Conservation (phyloP, 2,797 vertebrate genomes). For the Fundulus diaphanus region DNA sequence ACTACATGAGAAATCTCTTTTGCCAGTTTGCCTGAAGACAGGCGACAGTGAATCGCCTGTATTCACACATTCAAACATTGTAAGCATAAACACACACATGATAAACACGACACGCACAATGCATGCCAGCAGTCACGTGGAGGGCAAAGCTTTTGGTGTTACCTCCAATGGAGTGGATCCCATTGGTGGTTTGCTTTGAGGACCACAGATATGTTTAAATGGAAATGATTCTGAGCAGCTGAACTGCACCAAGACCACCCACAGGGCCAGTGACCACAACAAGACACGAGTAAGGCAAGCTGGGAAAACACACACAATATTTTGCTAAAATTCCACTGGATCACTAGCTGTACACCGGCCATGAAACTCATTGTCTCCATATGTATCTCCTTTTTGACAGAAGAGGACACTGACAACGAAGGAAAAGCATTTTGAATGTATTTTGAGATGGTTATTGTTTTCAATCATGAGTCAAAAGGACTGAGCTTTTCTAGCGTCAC, state of each 20-base stretch:
- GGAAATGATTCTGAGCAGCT: conserved; percentile 73
- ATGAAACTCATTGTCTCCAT: conserved; percentile 19
- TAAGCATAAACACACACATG: conserved; percentile 24
- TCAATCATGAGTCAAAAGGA: not conserved
- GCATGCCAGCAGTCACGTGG: conserved; percentile 46
- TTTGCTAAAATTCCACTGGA: conserved; percentile 49
- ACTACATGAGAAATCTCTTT: conserved; percentile 52
- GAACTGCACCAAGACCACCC: conserved; percentile 78
- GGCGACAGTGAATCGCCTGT: conserved; percentile 40
- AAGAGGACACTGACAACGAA: conserved; percentile 8
- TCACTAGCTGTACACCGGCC: conserved; percentile 33
- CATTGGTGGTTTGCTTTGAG: conserved; percentile 67
- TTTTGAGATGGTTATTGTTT: not conserved
- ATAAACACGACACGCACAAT: conserved; percentile 23
- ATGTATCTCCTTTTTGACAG: conserved; percentile 7
- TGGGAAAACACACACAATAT: conserved; percentile 69
- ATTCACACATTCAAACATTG: conserved; percentile 49
- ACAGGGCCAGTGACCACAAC: conserved; percentile 71
- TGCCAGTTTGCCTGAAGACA: conserved; percentile 40
- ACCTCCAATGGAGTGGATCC: conserved; percentile 67
- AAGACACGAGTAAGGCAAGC: conserved; percentile 63
- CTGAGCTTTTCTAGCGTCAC: conserved; percentile 6
- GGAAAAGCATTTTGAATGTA: conserved; percentile 7
- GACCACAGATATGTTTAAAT: conserved; percentile 76
- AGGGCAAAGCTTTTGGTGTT: conserved; percentile 66